Evolutionary conservation across 2,888 invertebrate genomes (phyloP), one percentile per base, ranked within the genome.

Genomic region (Drosophila planitibia): DNA sequence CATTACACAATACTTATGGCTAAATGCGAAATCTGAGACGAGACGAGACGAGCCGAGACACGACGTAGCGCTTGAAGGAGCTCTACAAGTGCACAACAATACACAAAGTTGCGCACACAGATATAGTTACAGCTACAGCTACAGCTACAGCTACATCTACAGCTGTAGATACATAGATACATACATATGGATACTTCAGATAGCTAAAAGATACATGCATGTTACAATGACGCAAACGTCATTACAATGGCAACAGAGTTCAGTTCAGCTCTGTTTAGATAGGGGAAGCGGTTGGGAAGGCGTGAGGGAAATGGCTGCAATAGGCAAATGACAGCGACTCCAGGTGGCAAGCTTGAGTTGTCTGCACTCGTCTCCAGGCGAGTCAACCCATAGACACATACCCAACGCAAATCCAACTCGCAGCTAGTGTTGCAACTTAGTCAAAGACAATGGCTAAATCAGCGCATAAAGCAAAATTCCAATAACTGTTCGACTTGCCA

Each of bases 191-290:
- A 47, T 16, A 47, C 47, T 16, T 75, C 62, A 63, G 70, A 77
- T 74, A 76, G 82, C 82, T 74, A 74, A 73, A 80, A 79, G 79
- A 76, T 76, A 80, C 79, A 73, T 66, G 61, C 69, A 66, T 61
- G 66, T 61, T 54, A 68, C 63, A 60, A 55, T 82, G 83, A 83
- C 83, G 84, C 80, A 86, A 86, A 86, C 81, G 66, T 81, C 83
- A 81, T 83, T 79, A 76, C 80, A 76, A 68, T 65, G 63, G 52
- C 66, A 30, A 30, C 57, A 30, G 19, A 41, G 49, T 22, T 19
- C n/a, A 39, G 52, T 25, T 57, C 12, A 35, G 54, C 28, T 39
- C 12, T n/a, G 28, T 19, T 35, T 16, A 19, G 52, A 2, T n/a
- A 5, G 12, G 44, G 12, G 2, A 2, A 16, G 37, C 0, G 32